Base-by-base conservation (phyloP, 2,888 invertebrate species). In the Trissolcus brochymenae region DNA sequence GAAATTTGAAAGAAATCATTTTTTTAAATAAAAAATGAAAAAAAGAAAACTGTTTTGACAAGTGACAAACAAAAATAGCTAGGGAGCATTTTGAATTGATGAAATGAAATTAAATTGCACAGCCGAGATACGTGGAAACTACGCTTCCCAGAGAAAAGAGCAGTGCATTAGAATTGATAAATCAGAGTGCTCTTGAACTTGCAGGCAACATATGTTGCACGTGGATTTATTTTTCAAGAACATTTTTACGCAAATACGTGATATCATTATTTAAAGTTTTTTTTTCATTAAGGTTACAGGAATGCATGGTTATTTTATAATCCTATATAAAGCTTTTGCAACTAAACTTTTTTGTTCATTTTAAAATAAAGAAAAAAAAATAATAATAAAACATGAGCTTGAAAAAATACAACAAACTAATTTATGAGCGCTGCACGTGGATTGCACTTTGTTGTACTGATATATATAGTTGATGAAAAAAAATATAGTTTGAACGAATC, bases 181-280 rank as follows among this genome's bases (percentile, higher is more conserved):
- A 55, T 73, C 60, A 55, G 55, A 60, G 40, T 73, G 65, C 66
- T 66, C 73, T 73, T 73, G 73, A 73, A 73, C 73, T 73, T 73
- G 61, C 51, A 46, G n/a, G 21, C 35, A 66, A 61, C 66, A 61
- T 66, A 66, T 61, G 73, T 66, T 66, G 61, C 66, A 73, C 73
- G 73, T 66, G 66, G 72, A 60, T 13, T 3, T 46, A 60, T 61
- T 56, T 66, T 73, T 60, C 65, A 73, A 66, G 65, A 54, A 41
- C 55, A 49, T 55, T 59, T 49, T 29, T 50, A 41, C 29, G 9
- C 19, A 43, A 40, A 17, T 55, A 60, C 61, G 61, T 66, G 73
- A 66, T 60, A 54, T 55, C 55, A 55, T 59, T 62, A 51, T 70
- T 41, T 43, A 14, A 29, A n/a, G 25, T 16, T 50, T 55, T 6